A percentile compares a stretch with the other conserved stretches of the same genome.
phyloP scores from a whole-genome alignment of 2,888 invertebrate genomes.

The Agonopterix heracliana region DNA sequence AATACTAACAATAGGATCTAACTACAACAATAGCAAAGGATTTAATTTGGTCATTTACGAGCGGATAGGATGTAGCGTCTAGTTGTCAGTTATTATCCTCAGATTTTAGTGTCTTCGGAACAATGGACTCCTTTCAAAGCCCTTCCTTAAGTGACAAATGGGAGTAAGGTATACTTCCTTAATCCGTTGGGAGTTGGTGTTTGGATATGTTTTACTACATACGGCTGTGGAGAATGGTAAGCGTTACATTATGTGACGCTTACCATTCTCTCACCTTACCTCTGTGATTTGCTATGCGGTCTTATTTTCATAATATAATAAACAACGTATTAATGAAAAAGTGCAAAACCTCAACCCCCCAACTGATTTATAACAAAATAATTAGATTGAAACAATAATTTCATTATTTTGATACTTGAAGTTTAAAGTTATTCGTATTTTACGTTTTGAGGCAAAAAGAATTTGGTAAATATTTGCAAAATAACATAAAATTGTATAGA shows the following conservation, averaged over 20 bases:
- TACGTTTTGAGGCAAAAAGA: no score
- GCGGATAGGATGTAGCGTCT: slow-evolving; percentile 16
- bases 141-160: slow-evolving; percentile 67
- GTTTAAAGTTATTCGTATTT: no score
- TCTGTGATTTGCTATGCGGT: no score
- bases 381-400: no score
- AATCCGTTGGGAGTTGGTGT: slow-evolving; percentile 42
- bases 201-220: slow-evolving; percentile 16
- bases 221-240: slow-evolving; percentile 8
- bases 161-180: slow-evolving; percentile 52
- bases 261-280: no score
- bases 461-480: no score
- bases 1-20: slow-evolving; percentile 2
- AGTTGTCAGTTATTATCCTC: slow-evolving; percentile 40
- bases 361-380: no score
- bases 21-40: slow-evolving; percentile 10
- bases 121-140: slow-evolving; percentile 51
- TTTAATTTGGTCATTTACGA: slow-evolving; percentile 17
- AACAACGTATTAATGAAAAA: no score
- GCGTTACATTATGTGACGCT: not conserved
- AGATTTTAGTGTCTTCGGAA: slow-evolving; percentile 52
- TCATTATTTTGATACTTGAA: no score
- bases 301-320: no score
- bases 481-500: no score
- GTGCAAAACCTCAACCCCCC: no score